Conservation (phyloP, 2,113 vertebrate species). For the Colaptes auratus region DNA sequence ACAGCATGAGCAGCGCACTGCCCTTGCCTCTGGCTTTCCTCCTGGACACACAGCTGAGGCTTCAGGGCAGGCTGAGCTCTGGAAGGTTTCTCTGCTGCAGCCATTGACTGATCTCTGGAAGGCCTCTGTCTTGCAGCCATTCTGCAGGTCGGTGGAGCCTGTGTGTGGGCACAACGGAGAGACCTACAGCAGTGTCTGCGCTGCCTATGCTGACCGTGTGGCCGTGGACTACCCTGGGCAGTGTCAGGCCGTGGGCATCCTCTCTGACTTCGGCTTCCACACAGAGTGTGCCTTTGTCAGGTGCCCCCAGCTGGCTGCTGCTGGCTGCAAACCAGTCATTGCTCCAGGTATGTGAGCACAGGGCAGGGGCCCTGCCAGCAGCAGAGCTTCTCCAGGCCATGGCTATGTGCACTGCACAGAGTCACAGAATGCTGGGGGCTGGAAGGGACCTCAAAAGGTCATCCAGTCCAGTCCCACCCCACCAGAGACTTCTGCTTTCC, state of each 20-base stretch:
- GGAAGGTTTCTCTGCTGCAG: no score
- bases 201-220: constrained; percentile 89
- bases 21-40: neutral
- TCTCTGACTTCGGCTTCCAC: constrained; percentile 76
- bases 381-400: neutral
- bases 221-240: constrained; percentile 86
- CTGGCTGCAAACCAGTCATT: constrained; percentile 83
- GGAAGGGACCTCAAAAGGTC: no score
- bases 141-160: constrained; percentile 79
- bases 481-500: neutral
- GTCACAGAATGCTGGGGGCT: no score
- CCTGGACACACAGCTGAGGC: fast-evolving
- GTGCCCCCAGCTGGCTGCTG: constrained; percentile 80
- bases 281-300: constrained; percentile 83
- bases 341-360: constrained; percentile 83
- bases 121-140: constrained; percentile 23
- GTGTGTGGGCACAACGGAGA: constrained; percentile 93
- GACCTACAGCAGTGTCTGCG: constrained; percentile 88
- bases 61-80: no score
- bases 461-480: no score
- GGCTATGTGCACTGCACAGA: fast-evolving
- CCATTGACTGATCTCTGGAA: no score
- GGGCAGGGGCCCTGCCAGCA: neutral
- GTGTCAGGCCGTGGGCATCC: constrained; percentile 87
- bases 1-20: fast-evolving